Percentiles rank a stretch among this genome's conserved stretches.
Evolutionary conservation across 2,888 invertebrate species (phyloP).

Genomic region (Melanophora roralis): DNA sequence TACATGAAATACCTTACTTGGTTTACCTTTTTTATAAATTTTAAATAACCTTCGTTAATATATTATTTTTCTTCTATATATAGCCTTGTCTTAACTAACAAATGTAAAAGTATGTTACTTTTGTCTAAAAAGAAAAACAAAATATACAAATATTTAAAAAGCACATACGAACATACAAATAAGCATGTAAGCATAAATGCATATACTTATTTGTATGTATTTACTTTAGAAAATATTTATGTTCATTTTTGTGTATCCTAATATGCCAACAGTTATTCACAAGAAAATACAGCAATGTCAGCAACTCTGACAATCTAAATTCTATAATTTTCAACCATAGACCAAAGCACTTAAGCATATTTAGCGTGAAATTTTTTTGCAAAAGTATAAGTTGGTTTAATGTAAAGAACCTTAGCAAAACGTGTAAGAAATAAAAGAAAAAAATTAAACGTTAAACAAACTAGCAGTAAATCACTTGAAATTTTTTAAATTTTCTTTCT

Average conservation of each 20-base stretch:
- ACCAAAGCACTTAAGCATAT: conserved; percentile 24
- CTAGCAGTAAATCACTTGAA: conserved; percentile 41
- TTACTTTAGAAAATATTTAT: too few species aligned
- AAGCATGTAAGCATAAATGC: too few species aligned
- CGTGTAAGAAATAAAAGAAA: not conserved
- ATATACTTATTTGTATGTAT: too few species aligned
- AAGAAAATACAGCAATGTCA: conserved; percentile 20
- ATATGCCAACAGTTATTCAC: not conserved
- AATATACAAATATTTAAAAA: not conserved
- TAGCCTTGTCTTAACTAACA: not conserved
- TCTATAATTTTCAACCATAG: not conserved
- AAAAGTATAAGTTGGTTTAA: conserved; percentile 29
- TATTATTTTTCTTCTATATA: not conserved
- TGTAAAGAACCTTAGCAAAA: not conserved
- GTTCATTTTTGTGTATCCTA: too few species aligned
- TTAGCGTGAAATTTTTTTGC: conserved; percentile 35
- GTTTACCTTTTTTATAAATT: too few species aligned
- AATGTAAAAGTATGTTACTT: too few species aligned
- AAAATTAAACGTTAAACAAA: conserved; percentile 4
- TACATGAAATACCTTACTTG: too few species aligned
- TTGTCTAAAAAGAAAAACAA: not conserved
- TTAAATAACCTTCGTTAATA: too few species aligned
- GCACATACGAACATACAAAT: too few species aligned
- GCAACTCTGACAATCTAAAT: not conserved
- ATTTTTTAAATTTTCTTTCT: not conserved